Evolutionary conservation across 2,113 vertebrate genomes (phyloP), one percentile per base, ranked within the genome.

Genomic region (Ciconia stormi): DNA sequence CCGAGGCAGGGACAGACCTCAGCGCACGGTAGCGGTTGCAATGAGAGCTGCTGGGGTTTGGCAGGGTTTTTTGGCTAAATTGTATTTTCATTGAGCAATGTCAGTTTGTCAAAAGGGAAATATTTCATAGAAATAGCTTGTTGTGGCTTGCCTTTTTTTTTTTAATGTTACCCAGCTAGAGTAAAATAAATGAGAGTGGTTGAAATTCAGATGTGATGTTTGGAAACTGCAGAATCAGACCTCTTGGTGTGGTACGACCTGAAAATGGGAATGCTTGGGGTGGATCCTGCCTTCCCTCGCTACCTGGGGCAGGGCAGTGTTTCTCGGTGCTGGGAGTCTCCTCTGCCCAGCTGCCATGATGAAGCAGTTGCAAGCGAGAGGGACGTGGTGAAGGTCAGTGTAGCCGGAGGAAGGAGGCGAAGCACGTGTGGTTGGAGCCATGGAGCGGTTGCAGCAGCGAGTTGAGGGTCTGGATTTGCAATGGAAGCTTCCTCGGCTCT

Each of bases 371-470:
- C 32, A 23, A 12, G 20, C 0, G 0, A 44, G 78, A 46, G 69
- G 78, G 71, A 29, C 1, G 7, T 11, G 74, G 11, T 7, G 82
- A 88, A 85, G 91, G 82, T 70, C 36, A 6, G 20, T 1, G 59
- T 27, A 8, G 1, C 5, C 7, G 67, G 44, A 56, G 65, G 59
- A 44, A 32, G 49, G 77, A 86, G 46, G 30, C 2, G 16, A 20
- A 61, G 46, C 63, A 50, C 1, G 1, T 15, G 74, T 0, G 17
- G 22, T 7, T 2, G 7, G n/a, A 47, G 29, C 50, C 4, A 0
- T 22, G 71, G 62, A 53, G n/a, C 4, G 2, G 29, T 20, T 53
- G 38, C 6, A 5, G 61, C 50, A 30, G 65, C 11, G 3, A 21
- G 19, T 3, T 4, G 4, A 14, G 61, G 25, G 38, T 46, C 36